phyloP scores from a whole-genome alignment of 2,888 invertebrate species.

The Phyllotreta striolata region DNA sequence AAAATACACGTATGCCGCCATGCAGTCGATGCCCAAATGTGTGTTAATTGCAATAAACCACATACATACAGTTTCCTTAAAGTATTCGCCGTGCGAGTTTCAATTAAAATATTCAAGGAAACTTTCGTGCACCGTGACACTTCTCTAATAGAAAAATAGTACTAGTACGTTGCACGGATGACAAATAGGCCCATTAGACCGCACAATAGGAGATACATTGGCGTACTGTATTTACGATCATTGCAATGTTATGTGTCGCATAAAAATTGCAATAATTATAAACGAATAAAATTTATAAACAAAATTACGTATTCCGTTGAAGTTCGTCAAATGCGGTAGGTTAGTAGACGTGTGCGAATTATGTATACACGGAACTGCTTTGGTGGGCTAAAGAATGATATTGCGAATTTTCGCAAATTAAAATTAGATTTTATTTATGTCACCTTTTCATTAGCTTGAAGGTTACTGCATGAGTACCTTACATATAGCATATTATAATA shows the following conservation, averaged over 20 bases:
- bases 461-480: too few relatives aligned
- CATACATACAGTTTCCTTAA: conserved; percentile 25
- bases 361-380: conserved; percentile 27
- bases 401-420: background rate
- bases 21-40: conserved; percentile 18
- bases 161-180: conserved; percentile 40
- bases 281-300: conserved; percentile 40
- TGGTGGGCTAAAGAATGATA: conserved; percentile 26
- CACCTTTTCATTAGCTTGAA: too few relatives aligned
- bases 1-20: too few relatives aligned
- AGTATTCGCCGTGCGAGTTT: conserved; percentile 31
- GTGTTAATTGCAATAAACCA: conserved; percentile 16
- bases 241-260: conserved; percentile 46
- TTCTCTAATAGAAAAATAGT: conserved; percentile 40
- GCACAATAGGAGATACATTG: conserved; percentile 45
- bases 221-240: conserved; percentile 53
- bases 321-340: conserved; percentile 51
- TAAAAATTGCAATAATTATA: conserved; percentile 58
- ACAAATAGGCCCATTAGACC: conserved; percentile 43
- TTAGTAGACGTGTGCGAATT: conserved; percentile 39
- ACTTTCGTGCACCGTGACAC: conserved; percentile 36
- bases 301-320: conserved; percentile 44
- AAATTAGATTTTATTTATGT: background rate
- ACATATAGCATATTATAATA: too few relatives aligned
- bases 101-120: conserved; percentile 39